phyloP scores from a whole-genome alignment of 2,113 vertebrate species.

The Paradisaea rubra region DNA sequence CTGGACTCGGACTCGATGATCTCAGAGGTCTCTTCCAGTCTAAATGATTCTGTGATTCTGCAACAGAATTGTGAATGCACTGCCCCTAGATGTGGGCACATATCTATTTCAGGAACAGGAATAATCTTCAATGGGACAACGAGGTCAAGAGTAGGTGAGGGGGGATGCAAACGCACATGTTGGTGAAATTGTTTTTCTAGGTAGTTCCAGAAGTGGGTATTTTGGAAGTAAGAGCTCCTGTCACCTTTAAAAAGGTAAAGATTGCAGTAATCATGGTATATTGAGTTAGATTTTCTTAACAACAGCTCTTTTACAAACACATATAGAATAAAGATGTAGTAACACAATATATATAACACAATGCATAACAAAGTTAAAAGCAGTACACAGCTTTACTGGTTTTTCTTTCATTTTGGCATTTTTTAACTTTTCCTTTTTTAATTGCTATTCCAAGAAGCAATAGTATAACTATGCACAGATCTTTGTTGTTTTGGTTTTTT shows the following conservation, averaged over 20 bases:
- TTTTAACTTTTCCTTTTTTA: neutral
- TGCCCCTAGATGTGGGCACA: neutral
- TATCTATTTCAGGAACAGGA: neutral
- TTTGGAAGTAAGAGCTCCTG: fast-evolving
- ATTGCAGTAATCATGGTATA: neutral
- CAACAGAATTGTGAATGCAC: neutral
- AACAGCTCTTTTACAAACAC: neutral
- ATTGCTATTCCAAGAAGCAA: neutral
- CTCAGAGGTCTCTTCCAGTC: neutral
- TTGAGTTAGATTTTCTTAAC: neutral
- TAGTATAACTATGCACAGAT: neutral
- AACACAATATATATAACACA: neutral
- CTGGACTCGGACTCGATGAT: neutral
- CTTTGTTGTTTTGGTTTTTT: neutral
- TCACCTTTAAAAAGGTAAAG: neutral
- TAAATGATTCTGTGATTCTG: neutral
- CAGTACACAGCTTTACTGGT: neutral
- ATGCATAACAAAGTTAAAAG: neutral
- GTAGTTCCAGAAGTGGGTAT: neutral
- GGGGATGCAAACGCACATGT: neutral
- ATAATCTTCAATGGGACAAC: neutral
- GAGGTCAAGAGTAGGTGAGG: neutral
- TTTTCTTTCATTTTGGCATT: neutral
- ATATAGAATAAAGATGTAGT: neutral
- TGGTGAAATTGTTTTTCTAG: neutral